A percentile compares a stretch with the other conserved stretches of the same genome.
phyloP scores from a whole-genome alignment of 2,888 invertebrate genomes.

The Teleogryllus oceanicus region DNA sequence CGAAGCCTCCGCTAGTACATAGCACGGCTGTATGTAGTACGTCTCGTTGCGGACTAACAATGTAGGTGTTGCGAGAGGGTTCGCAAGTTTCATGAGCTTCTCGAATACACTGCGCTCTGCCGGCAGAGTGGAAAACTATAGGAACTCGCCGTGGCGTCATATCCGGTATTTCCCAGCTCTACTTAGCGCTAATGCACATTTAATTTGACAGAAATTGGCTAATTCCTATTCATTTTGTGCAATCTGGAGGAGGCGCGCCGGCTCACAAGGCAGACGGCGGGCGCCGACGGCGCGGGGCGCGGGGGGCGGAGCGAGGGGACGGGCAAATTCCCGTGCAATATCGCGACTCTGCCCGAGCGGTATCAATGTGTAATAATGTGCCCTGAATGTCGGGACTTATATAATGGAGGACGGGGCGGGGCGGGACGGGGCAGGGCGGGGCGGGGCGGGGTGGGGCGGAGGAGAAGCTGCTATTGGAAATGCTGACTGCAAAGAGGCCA shows the following conservation, averaged over 20 bases:
- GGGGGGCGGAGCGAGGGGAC: slow-evolving; percentile 21
- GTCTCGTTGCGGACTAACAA: background rate
- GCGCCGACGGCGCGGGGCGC: background rate
- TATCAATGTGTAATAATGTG: slow-evolving; percentile 34
- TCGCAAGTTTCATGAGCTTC: slow-evolving; percentile 18
- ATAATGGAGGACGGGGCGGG: slow-evolving; percentile 29
- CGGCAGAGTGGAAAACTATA: slow-evolving; percentile 18
- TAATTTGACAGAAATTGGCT: slow-evolving; percentile 49
- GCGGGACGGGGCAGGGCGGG: background rate
- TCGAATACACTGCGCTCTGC: slow-evolving; percentile 9
- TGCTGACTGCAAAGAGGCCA: slow-evolving; percentile 36
- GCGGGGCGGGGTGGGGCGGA: background rate
- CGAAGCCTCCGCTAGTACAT: background rate
- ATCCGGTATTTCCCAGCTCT: slow-evolving; percentile 32
- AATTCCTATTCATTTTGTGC: slow-evolving; percentile 48
- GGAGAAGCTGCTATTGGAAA: slow-evolving; percentile 28
- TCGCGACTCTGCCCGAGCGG: slow-evolving; percentile 30
- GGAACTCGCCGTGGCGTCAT: slow-evolving; percentile 22
- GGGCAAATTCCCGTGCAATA: slow-evolving; percentile 36
- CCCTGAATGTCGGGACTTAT: slow-evolving; percentile 34
- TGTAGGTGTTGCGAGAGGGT: background rate
- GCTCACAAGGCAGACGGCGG: slow-evolving; percentile 12
- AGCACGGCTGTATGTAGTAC: background rate
- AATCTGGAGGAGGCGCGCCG: slow-evolving; percentile 37
- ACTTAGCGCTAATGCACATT: slow-evolving; percentile 47